These are phyloP conservation scores for Nomia melanderi DNA, from an alignment of 1,140 invertebrate species.

Conservation along the genomic window DNA sequence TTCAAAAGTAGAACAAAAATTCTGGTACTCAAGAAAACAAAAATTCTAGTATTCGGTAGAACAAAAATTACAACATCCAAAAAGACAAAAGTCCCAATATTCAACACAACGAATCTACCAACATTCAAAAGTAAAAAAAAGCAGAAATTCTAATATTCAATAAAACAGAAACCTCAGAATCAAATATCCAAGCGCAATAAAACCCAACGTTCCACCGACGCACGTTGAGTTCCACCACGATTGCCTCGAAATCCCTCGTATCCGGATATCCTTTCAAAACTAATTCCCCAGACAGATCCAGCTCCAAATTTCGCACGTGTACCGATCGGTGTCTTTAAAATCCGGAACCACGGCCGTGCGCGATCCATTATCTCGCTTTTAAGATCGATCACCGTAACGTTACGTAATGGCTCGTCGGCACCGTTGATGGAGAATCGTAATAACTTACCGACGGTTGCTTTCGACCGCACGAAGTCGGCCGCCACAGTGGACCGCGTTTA, in stretches of 20 bases:
- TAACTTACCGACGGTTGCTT: constrained; percentile 54
- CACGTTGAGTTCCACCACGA: neutral
- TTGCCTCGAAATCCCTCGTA: neutral
- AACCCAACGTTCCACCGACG: neutral
- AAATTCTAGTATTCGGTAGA: too few species aligned
- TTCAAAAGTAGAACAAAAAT: too few species aligned
- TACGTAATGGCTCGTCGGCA: constrained; percentile 59
- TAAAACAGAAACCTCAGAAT: too few species aligned
- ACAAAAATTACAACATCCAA: too few species aligned
- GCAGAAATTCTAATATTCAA: too few species aligned
- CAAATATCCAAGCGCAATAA: too few species aligned
- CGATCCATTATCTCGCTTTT: constrained; percentile 59
- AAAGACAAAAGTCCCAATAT: too few species aligned
- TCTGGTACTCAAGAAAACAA: too few species aligned
- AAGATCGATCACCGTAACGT: constrained; percentile 58
- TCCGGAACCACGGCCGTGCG: constrained; percentile 40
- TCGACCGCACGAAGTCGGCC: constrained; percentile 44
- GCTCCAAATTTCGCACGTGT: neutral
- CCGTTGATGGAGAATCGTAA: constrained; percentile 60
- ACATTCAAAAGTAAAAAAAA: too few species aligned
- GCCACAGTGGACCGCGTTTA: constrained; percentile 57
- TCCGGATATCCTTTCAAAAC: constrained; percentile 14
- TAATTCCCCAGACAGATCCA: constrained; percentile 18
- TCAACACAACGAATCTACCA: too few species aligned
- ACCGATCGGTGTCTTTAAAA: constrained; percentile 16